phyloP scores from a whole-genome alignment of 2,888 invertebrate species.

The Melanargia galathea region DNA sequence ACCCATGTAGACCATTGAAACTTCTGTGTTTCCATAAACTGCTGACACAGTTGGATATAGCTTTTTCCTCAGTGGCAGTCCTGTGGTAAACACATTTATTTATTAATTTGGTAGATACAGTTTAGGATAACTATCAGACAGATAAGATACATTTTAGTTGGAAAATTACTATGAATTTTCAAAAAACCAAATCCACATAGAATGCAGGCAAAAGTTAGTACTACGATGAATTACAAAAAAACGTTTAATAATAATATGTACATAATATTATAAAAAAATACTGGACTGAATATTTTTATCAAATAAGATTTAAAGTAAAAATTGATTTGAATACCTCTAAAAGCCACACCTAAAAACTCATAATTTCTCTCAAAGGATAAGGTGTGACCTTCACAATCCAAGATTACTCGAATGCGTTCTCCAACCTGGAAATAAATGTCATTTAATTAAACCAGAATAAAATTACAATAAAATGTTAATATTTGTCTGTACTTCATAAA shows the following conservation, averaged over 20 bases:
- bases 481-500: no score
- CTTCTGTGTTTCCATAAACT: conserved; percentile 99
- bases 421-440: conserved; percentile 87
- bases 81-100: conserved; percentile 63
- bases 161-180: no score
- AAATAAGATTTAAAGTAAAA: not conserved
- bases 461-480: no score
- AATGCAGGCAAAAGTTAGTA: no score
- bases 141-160: no score
- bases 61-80: conserved; percentile 92
- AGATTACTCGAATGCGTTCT: conserved; percentile 96
- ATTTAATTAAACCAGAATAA: no score
- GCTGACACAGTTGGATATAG: conserved; percentile 98
- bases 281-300: no score
- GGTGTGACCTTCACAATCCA: conserved; percentile 98
- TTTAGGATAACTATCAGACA: no score
- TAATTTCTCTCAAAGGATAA: conserved; percentile 98
- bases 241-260: no score
- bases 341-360: conserved; percentile 99
- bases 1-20: conserved; percentile 99
- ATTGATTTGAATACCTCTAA: conserved; percentile 86
- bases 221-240: no score
- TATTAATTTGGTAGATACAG: not conserved
- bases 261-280: no score
- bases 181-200: no score